These are phyloP conservation scores for Tinamus guttatus DNA, from an alignment of 2,113 vertebrate genomes.

Conservation along the genomic window DNA sequence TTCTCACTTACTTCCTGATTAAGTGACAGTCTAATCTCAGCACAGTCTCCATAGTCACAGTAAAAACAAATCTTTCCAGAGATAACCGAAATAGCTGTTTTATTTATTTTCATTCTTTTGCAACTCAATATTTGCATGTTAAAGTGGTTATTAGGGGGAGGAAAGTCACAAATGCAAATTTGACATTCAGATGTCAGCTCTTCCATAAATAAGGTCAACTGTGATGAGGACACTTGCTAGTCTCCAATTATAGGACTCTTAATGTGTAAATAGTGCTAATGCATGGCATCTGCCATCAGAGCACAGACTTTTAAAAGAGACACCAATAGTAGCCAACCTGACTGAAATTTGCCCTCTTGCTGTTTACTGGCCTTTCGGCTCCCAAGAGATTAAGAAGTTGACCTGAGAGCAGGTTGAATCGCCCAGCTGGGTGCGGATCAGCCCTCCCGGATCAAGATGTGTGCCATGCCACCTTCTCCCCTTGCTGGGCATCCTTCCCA, in stretches of 20 bases:
- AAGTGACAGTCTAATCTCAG: conserved; percentile 47
- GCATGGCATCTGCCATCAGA: conserved; percentile 65
- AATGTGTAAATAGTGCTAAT: conserved; percentile 78
- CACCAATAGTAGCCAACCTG: neutral
- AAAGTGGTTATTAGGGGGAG: conserved; percentile 59
- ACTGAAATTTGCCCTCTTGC: conserved; percentile 6
- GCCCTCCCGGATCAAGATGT: neutral
- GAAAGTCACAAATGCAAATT: conserved; percentile 74
- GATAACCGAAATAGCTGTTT: conserved; percentile 52
- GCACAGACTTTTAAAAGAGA: conserved; percentile 57
- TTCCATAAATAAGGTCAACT: conserved; percentile 80
- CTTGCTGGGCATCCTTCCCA: neutral
- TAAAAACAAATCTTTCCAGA: conserved; percentile 51
- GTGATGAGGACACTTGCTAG: conserved; percentile 76
- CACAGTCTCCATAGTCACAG: neutral
- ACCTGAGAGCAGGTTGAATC: neutral
- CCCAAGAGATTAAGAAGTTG: neutral
- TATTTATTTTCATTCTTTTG: conserved; percentile 51
- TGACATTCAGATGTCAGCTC: conserved; percentile 78
- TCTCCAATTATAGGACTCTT: conserved; percentile 79
- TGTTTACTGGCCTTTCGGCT: neutral
- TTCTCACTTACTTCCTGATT: conserved; percentile 53
- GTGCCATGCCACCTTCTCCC: conserved; percentile 31
- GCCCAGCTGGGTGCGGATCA: neutral
- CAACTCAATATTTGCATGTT: conserved; percentile 74